These are phyloP conservation scores for Choreutis nemorana DNA, from an alignment of 2,888 invertebrate genomes.

Conservation along the genomic window DNA sequence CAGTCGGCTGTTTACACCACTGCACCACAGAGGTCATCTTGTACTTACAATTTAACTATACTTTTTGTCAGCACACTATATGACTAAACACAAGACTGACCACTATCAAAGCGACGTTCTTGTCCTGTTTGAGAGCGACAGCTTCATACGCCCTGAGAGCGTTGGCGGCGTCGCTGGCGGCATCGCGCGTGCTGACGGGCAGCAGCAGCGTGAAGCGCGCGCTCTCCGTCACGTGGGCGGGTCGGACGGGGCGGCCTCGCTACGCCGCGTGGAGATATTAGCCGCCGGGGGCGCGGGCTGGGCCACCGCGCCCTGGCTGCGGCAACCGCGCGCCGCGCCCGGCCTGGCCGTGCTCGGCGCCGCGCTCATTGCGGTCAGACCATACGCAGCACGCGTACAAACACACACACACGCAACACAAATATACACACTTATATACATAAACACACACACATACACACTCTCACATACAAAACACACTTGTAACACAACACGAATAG, in stretches of 20 bases:
- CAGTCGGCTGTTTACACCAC: too few species aligned
- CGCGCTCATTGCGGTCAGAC: slow-evolving; percentile 83
- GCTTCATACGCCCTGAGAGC: slow-evolving; percentile 79
- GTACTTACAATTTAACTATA: too few species aligned
- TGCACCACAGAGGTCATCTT: too few species aligned
- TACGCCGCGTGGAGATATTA: slow-evolving; percentile 84
- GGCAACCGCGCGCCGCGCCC: not conserved
- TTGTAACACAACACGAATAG: too few species aligned
- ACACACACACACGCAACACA: slow-evolving; percentile 20
- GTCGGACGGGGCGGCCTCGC: slow-evolving; percentile 85
- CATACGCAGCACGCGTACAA: too few species aligned
- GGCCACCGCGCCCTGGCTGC: slow-evolving; percentile 25
- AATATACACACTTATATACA: too few species aligned
- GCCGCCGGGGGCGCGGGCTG: slow-evolving; percentile 72
- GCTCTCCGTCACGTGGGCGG: slow-evolving; percentile 96
- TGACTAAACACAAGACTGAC: slow-evolving; percentile 46
- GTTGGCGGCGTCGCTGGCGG: slow-evolving; percentile 61
- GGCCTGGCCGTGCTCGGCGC: slow-evolving; percentile 69
- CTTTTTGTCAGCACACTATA: too few species aligned
- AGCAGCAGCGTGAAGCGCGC: slow-evolving; percentile 81
- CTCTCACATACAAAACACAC: too few species aligned
- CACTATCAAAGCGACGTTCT: slow-evolving; percentile 80
- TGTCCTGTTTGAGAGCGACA: slow-evolving; percentile 77
- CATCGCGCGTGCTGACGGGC: slow-evolving; percentile 60
- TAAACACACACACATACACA: too few species aligned